A percentile compares a stretch with the other conserved stretches of the same genome.
These are phyloP conservation scores for Luperina testacea DNA, from an alignment of 2,888 invertebrate genomes.

Conservation along the genomic window DNA sequence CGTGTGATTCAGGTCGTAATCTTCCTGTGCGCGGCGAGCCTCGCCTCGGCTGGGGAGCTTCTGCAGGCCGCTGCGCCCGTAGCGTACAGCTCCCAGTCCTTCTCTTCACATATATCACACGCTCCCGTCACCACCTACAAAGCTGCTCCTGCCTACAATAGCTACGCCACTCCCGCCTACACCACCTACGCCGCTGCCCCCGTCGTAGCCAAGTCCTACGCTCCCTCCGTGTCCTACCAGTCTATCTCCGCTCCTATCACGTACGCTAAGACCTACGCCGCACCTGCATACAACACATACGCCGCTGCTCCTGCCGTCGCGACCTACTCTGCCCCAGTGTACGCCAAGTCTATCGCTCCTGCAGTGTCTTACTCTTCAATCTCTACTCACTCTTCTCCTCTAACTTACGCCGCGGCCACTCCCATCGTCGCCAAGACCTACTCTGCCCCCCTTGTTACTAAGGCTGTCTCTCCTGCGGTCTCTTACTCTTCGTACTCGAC, in stretches of 20 bases:
- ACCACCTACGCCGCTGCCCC: slow-evolving; percentile 82
- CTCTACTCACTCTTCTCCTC: slow-evolving; percentile 81
- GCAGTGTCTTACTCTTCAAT: slow-evolving; percentile 77
- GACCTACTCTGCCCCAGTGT: slow-evolving; percentile 72
- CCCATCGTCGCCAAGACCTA: slow-evolving; percentile 62
- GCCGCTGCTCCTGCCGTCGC: slow-evolving; percentile 71
- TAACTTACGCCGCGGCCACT: slow-evolving; percentile 71
- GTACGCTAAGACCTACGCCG: slow-evolving; percentile 72
- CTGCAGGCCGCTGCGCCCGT: slow-evolving; percentile 78
- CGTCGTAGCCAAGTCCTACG: slow-evolving; percentile 73
- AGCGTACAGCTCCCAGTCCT: slow-evolving; percentile 75
- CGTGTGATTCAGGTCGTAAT: slow-evolving; percentile 82
- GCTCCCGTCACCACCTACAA: slow-evolving; percentile 48
- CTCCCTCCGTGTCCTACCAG: slow-evolving; percentile 73
- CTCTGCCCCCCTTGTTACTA: slow-evolving; percentile 81
- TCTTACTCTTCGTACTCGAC: slow-evolving; percentile 62
- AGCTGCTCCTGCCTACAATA: slow-evolving; percentile 26
- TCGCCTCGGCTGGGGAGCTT: slow-evolving; percentile 91
- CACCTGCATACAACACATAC: slow-evolving; percentile 72
- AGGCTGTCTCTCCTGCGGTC: slow-evolving; percentile 50
- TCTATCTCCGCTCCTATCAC: slow-evolving; percentile 77
- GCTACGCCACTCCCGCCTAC: slow-evolving; percentile 70
- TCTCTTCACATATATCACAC: slow-evolving; percentile 63
- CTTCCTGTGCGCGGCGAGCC: slow-evolving; percentile 89
- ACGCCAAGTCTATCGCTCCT: slow-evolving; percentile 79